phyloP scores from a whole-genome alignment of 1,140 invertebrate species.

The Copidosoma floridanum region DNA sequence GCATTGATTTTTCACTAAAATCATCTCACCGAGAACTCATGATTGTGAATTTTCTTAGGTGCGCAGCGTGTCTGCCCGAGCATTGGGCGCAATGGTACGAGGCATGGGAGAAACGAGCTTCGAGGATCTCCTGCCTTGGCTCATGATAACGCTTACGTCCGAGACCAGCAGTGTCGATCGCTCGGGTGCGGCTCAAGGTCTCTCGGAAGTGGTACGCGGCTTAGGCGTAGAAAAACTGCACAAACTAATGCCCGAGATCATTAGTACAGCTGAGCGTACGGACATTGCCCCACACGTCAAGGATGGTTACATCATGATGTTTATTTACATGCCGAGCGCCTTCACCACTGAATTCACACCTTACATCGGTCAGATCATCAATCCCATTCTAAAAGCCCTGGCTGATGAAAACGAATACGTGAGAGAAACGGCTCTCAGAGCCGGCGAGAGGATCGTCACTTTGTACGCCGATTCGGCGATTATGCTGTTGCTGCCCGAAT shows the following conservation, averaged over 20 bases:
- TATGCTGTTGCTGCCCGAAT: constrained; percentile 85
- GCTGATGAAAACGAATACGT: constrained; percentile 99
- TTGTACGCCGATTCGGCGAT: constrained; percentile 96
- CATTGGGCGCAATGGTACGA: constrained; percentile 94
- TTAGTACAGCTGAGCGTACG: constrained; percentile 87
- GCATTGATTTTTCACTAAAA: background rate
- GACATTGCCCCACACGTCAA: constrained; percentile 97
- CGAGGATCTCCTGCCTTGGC: constrained; percentile 93
- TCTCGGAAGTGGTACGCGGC: constrained; percentile 92
- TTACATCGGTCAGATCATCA: constrained; percentile 97
- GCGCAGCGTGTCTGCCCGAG: constrained; percentile 87
- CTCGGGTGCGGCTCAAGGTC: constrained; percentile 96
- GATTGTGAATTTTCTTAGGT: constrained; percentile 41
- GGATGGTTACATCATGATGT: constrained; percentile 99
- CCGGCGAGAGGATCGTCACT: constrained; percentile 95
- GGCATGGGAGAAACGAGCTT: constrained; percentile 96
- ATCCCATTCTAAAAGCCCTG: constrained; percentile 94
- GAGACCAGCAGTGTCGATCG: constrained; percentile 93
- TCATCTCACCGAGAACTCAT: background rate
- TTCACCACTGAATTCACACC: constrained; percentile 94
- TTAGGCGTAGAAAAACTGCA: constrained; percentile 93
- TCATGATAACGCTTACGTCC: constrained; percentile 97
- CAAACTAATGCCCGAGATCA: constrained; percentile 98
- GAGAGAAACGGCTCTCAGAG: constrained; percentile 91
- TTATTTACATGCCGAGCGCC: constrained; percentile 97